phyloP scores from a whole-genome alignment of 2,888 invertebrate species.

The Callinectes sapidus region DNA sequence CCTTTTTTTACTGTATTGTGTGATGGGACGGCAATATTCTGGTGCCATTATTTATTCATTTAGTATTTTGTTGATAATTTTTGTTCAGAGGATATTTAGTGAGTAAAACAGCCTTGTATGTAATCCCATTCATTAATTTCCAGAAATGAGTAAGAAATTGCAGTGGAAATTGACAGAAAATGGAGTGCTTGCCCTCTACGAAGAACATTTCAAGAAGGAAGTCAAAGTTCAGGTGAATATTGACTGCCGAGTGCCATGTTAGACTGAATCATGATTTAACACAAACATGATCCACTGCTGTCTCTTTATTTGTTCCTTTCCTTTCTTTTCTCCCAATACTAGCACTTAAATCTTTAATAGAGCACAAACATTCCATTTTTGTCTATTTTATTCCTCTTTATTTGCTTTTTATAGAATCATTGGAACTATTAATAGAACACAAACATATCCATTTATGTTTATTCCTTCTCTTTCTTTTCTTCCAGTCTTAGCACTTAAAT shows the following conservation, averaged over 20 bases:
- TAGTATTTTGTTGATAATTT: background rate
- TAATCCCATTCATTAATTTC: background rate
- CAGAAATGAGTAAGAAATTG: slow-evolving; percentile 7
- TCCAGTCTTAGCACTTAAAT: background rate
- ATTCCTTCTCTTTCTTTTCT: background rate
- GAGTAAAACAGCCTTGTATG: background rate
- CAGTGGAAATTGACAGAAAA: slow-evolving; percentile 16
- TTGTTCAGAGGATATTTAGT: background rate
- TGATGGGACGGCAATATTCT: too few species aligned
- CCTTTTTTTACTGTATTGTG: too few species aligned
- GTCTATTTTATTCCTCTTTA: background rate
- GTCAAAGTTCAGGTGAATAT: background rate
- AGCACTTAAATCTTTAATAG: background rate
- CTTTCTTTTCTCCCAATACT: background rate
- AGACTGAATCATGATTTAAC: background rate
- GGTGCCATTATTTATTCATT: too few species aligned
- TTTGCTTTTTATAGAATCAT: too few species aligned
- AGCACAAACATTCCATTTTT: too few species aligned
- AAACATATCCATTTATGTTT: too few species aligned
- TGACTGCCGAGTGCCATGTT: background rate
- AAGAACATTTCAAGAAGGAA: background rate
- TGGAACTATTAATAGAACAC: too few species aligned
- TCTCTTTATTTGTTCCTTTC: background rate
- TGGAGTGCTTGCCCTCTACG: slow-evolving; percentile 12
- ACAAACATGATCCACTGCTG: too few species aligned